A percentile compares a stretch with the other conserved stretches of the same genome.
Conservation (phyloP, 2,113 vertebrate species). For the Anguilla rostrata region DNA sequence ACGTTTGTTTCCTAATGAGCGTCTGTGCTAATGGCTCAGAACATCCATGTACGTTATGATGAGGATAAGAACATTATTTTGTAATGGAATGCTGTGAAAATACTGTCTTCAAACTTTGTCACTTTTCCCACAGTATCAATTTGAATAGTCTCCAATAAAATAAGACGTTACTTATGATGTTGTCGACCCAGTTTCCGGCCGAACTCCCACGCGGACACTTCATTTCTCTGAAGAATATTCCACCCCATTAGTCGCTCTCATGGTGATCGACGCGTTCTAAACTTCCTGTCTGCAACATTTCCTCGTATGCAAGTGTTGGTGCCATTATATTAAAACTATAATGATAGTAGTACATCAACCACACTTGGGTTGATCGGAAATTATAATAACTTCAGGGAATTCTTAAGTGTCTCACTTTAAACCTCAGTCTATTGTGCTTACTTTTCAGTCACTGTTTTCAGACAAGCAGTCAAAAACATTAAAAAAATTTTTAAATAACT, state of each 20-base stretch:
- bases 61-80: constrained; percentile 39
- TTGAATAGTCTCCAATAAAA: constrained; percentile 49
- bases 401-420: too few species aligned
- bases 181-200: not conserved
- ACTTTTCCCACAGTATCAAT: constrained; percentile 60
- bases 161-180: constrained; percentile 33
- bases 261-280: not conserved
- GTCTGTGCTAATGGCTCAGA: too few species aligned
- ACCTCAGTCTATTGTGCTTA: too few species aligned
- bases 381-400: not conserved
- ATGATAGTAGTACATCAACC: not conserved
- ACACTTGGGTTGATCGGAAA: not conserved
- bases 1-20: constrained; percentile 3
- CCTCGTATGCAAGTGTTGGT: not conserved
- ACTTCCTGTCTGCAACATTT: not conserved
- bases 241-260: not conserved
- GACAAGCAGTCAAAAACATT: too few species aligned
- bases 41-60: not conserved
- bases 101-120: constrained; percentile 57
- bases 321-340: too few species aligned
- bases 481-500: too few species aligned
- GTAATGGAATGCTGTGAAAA: constrained; percentile 61
- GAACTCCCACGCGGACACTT: not conserved
- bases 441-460: too few species aligned
- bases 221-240: not conserved